phyloP scores from a whole-genome alignment of 2,113 vertebrate genomes.

The Trematocara unimaculatum region DNA sequence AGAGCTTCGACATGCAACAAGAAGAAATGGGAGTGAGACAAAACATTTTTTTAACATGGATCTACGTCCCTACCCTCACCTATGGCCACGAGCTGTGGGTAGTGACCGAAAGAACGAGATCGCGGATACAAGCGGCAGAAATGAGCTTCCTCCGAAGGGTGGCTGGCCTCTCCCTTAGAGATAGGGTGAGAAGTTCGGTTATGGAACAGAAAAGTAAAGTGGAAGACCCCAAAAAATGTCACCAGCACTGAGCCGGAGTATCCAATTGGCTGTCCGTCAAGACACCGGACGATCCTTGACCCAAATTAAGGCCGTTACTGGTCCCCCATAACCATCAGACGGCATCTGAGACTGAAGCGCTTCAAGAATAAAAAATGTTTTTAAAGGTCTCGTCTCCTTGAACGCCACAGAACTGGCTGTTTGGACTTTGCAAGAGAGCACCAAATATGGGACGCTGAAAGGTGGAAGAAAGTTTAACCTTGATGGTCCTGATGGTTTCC shows the following conservation, averaged over 20 bases:
- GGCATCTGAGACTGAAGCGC: background rate
- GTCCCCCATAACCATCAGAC: background rate
- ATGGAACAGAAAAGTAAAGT: background rate
- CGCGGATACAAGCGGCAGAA: no score
- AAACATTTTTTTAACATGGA: fast-evolving
- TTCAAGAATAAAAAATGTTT: background rate
- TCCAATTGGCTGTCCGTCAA: background rate
- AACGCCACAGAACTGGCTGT: background rate
- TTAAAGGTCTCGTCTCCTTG: background rate
- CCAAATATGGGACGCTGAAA: background rate
- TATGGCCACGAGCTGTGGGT: no score
- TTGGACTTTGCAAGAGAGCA: background rate
- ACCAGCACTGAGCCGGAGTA: background rate
- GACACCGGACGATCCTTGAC: background rate
- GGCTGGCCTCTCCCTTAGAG: no score
- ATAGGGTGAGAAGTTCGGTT: background rate
- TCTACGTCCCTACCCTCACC: background rate
- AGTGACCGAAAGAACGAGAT: no score
- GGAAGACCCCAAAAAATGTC: background rate
- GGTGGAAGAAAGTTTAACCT: background rate
- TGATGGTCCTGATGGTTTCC: background rate
- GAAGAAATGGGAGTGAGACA: background rate
- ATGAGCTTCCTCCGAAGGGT: no score
- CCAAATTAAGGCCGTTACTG: background rate
- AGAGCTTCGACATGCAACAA: background rate